Evolutionary conservation across 2,797 vertebrate genomes (phyloP).

Genomic region (Smutsia temminckii): DNA sequence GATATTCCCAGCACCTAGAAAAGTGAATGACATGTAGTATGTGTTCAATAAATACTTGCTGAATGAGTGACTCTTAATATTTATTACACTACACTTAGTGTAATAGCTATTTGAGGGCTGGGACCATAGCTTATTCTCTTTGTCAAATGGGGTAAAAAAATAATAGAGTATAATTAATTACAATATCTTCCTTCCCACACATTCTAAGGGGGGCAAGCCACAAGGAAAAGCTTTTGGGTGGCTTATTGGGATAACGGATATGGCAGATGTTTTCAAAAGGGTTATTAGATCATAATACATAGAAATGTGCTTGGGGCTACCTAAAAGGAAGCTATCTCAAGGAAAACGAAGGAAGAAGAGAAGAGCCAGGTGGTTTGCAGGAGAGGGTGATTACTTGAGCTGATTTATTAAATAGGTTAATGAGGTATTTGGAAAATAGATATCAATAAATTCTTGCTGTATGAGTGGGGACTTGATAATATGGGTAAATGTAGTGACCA

Average conservation of each 20-base stretch:
- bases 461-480: no score
- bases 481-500: no score
- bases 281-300: neutral
- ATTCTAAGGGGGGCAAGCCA: neutral
- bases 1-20: neutral
- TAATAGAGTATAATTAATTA: conserved; percentile 9
- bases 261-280: neutral
- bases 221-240: neutral
- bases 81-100: neutral
- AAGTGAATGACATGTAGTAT: neutral
- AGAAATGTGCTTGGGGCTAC: neutral
- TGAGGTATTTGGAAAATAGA: neutral
- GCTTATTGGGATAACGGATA: neutral
- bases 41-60: neutral
- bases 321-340: neutral
- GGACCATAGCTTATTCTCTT: neutral
- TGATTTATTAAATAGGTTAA: neutral
- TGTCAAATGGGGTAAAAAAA: conserved; percentile 4
- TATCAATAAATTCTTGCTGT: neutral
- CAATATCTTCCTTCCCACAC: neutral
- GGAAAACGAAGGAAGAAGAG: neutral
- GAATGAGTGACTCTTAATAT: neutral
- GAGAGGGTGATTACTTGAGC: neutral
- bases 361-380: neutral
- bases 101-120: neutral